phyloP scores from a whole-genome alignment of 2,797 vertebrate genomes.

The Brachymystax lenok region DNA sequence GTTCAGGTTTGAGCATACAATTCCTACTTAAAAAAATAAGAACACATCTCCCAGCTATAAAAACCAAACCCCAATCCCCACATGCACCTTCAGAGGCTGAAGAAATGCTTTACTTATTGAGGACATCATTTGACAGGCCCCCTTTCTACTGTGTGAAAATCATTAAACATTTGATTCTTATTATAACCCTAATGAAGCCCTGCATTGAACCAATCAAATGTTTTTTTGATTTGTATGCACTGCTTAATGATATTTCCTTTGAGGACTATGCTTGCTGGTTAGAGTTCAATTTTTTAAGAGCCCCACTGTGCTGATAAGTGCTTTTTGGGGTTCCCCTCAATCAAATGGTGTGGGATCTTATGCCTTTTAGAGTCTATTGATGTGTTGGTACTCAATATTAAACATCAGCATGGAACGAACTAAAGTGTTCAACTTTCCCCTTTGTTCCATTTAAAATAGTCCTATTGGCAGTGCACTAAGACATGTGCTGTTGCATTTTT shows the following conservation, averaged over 20 bases:
- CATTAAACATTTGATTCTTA: conserved; percentile 29
- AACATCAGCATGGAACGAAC: not conserved
- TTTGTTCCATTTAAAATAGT: not conserved
- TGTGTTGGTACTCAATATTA: not conserved
- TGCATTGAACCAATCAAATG: not conserved
- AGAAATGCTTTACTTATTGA: conserved; percentile 16
- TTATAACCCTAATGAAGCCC: conserved; percentile 27
- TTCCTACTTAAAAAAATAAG: conserved; percentile 8
- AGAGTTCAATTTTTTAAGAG: conserved; percentile 9
- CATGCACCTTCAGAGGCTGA: conserved; percentile 12
- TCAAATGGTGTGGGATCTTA: not conserved
- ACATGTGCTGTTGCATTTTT: not conserved
- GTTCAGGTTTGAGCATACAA: not conserved
- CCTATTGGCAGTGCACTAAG: not conserved
- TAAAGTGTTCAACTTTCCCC: not conserved
- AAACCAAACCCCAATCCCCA: not conserved
- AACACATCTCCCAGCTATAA: conserved; percentile 12
- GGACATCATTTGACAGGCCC: not conserved
- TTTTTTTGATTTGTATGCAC: not conserved
- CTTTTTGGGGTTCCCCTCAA: not conserved
- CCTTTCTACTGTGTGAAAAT: conserved; percentile 25
- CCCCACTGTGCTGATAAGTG: conserved; percentile 2
- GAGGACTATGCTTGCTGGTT: conserved; percentile 8
- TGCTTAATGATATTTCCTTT: conserved; percentile 30
- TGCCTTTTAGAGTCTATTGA: conserved; percentile 4